phyloP scores from a whole-genome alignment of 1,140 invertebrate species.

The Drosophila parabipectinata region DNA sequence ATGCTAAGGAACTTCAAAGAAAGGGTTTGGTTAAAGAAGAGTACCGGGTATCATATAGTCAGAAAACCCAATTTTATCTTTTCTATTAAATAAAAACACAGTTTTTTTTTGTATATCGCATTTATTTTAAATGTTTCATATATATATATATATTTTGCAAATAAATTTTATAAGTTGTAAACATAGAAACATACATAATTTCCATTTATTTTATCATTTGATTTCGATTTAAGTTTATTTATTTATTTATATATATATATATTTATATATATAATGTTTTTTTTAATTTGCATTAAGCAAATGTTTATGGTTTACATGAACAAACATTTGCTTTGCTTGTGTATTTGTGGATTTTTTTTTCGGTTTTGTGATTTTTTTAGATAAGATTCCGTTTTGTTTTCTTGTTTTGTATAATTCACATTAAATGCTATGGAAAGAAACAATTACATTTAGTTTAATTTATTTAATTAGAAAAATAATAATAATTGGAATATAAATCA shows the following conservation, averaged over 20 bases:
- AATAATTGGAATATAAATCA: constrained; percentile 82
- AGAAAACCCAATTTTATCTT: too few relatives aligned
- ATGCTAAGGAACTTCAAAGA: too few relatives aligned
- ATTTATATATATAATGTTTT: constrained; percentile 33
- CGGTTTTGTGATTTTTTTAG: constrained; percentile 38
- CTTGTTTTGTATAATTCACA: constrained; percentile 51
- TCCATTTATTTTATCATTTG: constrained; percentile 51
- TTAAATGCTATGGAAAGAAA: constrained; percentile 66
- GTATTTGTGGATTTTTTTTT: constrained; percentile 34
- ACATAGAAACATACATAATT: constrained; percentile 68
- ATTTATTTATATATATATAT: constrained; percentile 41
- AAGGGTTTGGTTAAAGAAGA: too few relatives aligned
- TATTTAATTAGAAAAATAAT: constrained; percentile 81
- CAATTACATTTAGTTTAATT: constrained; percentile 68
- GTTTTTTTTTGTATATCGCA: constrained; percentile 69
- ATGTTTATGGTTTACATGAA: constrained; percentile 59
- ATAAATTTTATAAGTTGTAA: constrained; percentile 69
- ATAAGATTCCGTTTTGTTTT: constrained; percentile 54
- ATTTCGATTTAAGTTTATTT: constrained; percentile 51
- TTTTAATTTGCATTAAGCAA: constrained; percentile 55
- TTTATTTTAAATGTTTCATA: constrained; percentile 76
- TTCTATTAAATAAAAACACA: background rate
- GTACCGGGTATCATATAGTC: too few relatives aligned
- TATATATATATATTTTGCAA: constrained; percentile 66
- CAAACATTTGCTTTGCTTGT: constrained; percentile 55